Base-by-base conservation (phyloP, 2,113 vertebrate genomes). In the Orthonyx spaldingii region DNA sequence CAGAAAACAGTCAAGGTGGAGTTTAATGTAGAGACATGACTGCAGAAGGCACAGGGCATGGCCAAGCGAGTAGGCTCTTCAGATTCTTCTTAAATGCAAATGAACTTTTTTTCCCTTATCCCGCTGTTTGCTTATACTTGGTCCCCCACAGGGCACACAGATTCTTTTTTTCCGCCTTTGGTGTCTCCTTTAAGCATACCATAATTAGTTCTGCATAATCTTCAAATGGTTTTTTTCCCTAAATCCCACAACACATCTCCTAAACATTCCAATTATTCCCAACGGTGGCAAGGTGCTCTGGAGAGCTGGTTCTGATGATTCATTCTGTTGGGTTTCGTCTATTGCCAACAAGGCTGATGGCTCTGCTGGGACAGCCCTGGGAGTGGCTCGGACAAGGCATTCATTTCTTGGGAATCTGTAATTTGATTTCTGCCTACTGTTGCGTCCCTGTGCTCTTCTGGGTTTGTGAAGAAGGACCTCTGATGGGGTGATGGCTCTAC, bases 371-470 rank as follows among this genome's bases (percentile, higher is more conserved):
- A 59, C 18, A 60, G 28, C 3, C 10, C 14, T 46, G 23, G 20
- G 17, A 14, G 5, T 7, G 22, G 18, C 19, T 69, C 0, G 0
- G 8, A 35, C 6, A 47, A 71, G 13, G 5, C 12, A 3, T 20
- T 78, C 4, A 24, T 86, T 69, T 41, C 23, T 33, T 70, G 6
- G 5, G 16, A 69, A 19, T 11, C 49, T 69, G 24, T 4, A 78
- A 0, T 60, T 64, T 35, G 12, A 12, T 37, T 74, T 59, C 21
- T 41, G 6, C 9, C 28, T 44, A 0, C 9, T 8, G 3, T 12
- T 74, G 4, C 64, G 10, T 15, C 22, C 35, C 19, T 69, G 14
- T 46, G 13, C 5, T 53, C 28, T 28, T 72, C 41, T 50, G 19
- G 1, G 2, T 79, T 85, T 72, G 26, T 56, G 55, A 33, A 72